Evolutionary conservation across 2,797 vertebrate genomes (phyloP), one percentile per base, ranked within the genome.

Genomic region (Pipistrellus nathusii): DNA sequence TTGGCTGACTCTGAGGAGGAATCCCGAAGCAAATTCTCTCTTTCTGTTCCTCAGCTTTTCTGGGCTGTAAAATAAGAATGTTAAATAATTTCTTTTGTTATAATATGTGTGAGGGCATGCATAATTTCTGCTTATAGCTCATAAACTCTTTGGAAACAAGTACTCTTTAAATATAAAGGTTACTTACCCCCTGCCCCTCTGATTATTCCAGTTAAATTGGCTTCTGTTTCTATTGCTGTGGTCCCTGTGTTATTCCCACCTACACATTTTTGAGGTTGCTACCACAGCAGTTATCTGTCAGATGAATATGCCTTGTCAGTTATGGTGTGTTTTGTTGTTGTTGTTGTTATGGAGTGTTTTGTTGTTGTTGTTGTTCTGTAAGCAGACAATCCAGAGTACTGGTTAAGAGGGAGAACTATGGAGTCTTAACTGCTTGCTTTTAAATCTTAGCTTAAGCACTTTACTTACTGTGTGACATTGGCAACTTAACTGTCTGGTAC

Each of bases 31-130:
- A 87, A 71, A 87, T 57, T 38, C 44, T 92, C 75, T 85, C 30
- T 57, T 85, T 83, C 41, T 78, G 21, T 92, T 53, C 17, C 32
- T 94, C 35, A 85, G 41, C 41, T 94, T 93, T 94, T 72, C 73
- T 84, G 35, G 62, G 18, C 30, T 73, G 35, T 92, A 89, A 94
- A 93, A 68, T 55, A 85, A 93, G 30, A 77, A 73, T 72, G 11
- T 53, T 92, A 94, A 82, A 62, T 94, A 90, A 83, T 89, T 72
- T 71, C 30, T 86, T 90, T 84, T 78, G 17, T 95, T 71, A 88
- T 5, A 68, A 21, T 71, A 12, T 44, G 17, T 38, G 8, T 94
- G n/a, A 92, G 21, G 35, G 13, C 48, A 35, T 92, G 20, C 53
- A 41, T 72, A 76, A 38, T 96, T 88, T 82, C 38, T 95, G 68